Percentiles rank a stretch among this genome's conserved stretches.
Conservation (phyloP, 2,888 invertebrate species). For the Allygus modestus region DNA sequence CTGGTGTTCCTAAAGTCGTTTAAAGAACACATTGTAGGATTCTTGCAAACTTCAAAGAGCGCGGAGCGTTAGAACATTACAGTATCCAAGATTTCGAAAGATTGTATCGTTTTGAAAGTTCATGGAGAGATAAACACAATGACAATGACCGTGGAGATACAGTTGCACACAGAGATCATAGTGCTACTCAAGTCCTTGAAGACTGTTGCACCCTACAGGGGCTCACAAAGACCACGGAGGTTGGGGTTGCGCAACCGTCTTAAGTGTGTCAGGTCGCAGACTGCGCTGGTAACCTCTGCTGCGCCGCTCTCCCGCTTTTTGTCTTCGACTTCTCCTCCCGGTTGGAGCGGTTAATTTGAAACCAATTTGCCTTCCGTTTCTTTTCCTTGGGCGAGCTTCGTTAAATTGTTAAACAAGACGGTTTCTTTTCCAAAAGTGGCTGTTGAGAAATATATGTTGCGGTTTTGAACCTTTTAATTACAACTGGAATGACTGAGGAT, state of each 20-base stretch:
- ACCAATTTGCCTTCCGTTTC: not conserved
- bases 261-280: constrained; percentile 26
- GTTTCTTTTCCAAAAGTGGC: too few species aligned
- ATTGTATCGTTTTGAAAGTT: too few species aligned
- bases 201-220: not conserved
- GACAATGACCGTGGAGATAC: not conserved
- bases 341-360: constrained; percentile 35
- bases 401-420: not conserved
- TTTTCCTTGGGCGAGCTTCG: not conserved
- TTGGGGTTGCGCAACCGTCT: not conserved
- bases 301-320: constrained; percentile 15
- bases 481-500: too few species aligned
- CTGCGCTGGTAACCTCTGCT: constrained; percentile 5
- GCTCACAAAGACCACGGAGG: not conserved
- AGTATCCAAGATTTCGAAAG: too few species aligned
- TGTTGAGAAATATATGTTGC: too few species aligned
- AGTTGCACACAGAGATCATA: not conserved
- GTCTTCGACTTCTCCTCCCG: not conserved
- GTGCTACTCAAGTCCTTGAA: not conserved
- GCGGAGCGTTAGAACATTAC: too few species aligned
- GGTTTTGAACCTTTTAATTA: too few species aligned
- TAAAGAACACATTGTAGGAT: too few species aligned
- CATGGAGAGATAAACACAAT: not conserved
- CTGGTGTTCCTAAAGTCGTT: too few species aligned
- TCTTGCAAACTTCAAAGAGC: too few species aligned